Percentiles rank a stretch among this genome's conserved stretches.
Conservation (phyloP, 2,113 vertebrate genomes). For the Hippocampus barbouri region DNA sequence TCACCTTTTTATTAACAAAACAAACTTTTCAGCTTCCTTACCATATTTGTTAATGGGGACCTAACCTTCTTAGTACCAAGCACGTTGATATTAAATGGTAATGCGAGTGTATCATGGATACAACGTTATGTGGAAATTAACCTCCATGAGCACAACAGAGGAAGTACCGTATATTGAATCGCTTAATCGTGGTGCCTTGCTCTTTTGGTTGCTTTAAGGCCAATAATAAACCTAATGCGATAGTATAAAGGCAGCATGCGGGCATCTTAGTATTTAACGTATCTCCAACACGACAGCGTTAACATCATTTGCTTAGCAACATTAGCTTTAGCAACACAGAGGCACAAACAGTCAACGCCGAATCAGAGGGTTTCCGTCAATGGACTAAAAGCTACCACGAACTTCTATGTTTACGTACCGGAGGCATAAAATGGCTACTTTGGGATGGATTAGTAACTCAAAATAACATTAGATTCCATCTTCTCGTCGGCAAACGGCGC, state of each 20-base stretch:
- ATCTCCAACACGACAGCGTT: constrained; percentile 38
- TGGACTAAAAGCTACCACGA: not conserved
- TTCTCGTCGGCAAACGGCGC: constrained; percentile 45
- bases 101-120: not conserved
- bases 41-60: not conserved
- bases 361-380: not conserved
- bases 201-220: too few species aligned
- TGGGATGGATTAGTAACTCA: constrained; percentile 15
- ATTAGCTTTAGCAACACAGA: constrained; percentile 19
- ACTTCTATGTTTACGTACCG: constrained; percentile 23
- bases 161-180: not conserved
- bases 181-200: not conserved
- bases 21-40: not conserved
- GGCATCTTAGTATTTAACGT: constrained; percentile 35
- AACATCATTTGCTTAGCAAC: constrained; percentile 35
- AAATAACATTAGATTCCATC: constrained; percentile 10
- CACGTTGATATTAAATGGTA: not conserved
- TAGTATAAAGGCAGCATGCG: not conserved
- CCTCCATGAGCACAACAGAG: not conserved
- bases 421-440: not conserved
- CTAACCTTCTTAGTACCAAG: not conserved
- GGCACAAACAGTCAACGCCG: not conserved
- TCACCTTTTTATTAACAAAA: not conserved
- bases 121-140: not conserved
- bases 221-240: not conserved